Base-by-base conservation (phyloP, 2,888 invertebrate genomes). In the Neria commutata region DNA sequence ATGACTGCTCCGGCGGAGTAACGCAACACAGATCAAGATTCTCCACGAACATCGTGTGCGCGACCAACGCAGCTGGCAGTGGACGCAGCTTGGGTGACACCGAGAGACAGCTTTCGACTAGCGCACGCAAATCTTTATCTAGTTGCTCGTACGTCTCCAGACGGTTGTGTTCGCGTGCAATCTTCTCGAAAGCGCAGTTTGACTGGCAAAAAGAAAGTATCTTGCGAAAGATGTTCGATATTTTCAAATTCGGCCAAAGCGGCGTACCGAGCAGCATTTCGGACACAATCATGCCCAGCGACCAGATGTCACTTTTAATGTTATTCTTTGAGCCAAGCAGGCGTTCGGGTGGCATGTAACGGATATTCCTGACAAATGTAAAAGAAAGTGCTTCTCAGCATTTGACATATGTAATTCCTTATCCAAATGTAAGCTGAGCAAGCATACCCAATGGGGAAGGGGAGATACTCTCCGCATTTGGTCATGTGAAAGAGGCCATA, bases 401-500 rank as follows among this genome's bases (percentile, higher is more conserved):
- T n/a, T n/a, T n/a, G n/a, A n/a, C n/a, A n/a, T n/a, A n/a, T n/a
- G n/a, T n/a, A n/a, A n/a, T n/a, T 37, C n/a, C 37, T 10, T 37
- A 29, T 23, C 16, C 3, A 26, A 24, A 19, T 16, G 40, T 45
- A 10, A 48, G 5, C 33, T 45, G 37, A 3, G 8, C 10, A 3
- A 2, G 37, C 85, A 81, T 83, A 91, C 89, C 92, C 89, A 67
- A 92, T 86, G 60, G 97, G 96, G 86, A 98, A 97, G 14, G 92
- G 88, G 1, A 98, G 94, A 78, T 93, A 89, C 73, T 86, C 88
- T 14, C 95, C 96, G 75, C 86, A 85, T 68, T 90, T 91, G 16
- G 96, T 95, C 91, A 97, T 94, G 71, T 91, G 89, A 81, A 91
- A 94, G 68, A 97, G 83, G n/a, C 97, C 98, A 84, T 92, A 97